Evolutionary conservation across 2,888 invertebrate species (phyloP), one percentile per base, ranked within the genome.

Genomic region (Ormyrus labotus): DNA sequence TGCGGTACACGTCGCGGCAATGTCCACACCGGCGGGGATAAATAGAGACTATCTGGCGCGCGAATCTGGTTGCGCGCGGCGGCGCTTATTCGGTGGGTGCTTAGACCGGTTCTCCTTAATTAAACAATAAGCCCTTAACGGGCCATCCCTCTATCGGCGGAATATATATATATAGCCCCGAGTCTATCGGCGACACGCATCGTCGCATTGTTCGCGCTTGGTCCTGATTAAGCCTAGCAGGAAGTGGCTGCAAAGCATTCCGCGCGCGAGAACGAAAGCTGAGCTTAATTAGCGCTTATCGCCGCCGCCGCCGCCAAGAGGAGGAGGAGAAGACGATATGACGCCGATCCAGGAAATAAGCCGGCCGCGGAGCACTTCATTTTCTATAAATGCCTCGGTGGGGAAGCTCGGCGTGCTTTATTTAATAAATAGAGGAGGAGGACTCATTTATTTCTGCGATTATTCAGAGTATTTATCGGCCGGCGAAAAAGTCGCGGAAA

Each of bases 201-300:
- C 63, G 50, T 3, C 61, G 72, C 72, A 72, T 74, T 65, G 74
- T 74, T 74, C 57, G 19, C 58, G 69, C 58, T 57, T 34, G 8
- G 48, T 57, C 58, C 71, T 60, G 75, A 68, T 75, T 68, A 57
- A 55, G 53, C 57, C 9, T 8, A 63, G 63, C 72, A 72, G 72
- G 72, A 72, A 72, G 72, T 61, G 45, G 45, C 10, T 34, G 11
- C 50, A 9, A 19, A 13, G 65, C 57, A 65, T 76, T 50, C 34
- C 60, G 47, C 68, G 61, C 68, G 61, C 75, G 69, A 70, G 64
- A 77, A 77, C 63, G 63, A 63, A 70, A 71, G 71, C 71, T 34
- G 45, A 10, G 77, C 70, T 77, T 72, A 78, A 78, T 78, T 78
- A 72, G 71, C 71, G 19, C 71, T 71, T 71, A 78, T 78, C 71